Base-by-base conservation (phyloP, 2,888 invertebrate genomes). In the Scaptomyza cyrtandrae region DNA sequence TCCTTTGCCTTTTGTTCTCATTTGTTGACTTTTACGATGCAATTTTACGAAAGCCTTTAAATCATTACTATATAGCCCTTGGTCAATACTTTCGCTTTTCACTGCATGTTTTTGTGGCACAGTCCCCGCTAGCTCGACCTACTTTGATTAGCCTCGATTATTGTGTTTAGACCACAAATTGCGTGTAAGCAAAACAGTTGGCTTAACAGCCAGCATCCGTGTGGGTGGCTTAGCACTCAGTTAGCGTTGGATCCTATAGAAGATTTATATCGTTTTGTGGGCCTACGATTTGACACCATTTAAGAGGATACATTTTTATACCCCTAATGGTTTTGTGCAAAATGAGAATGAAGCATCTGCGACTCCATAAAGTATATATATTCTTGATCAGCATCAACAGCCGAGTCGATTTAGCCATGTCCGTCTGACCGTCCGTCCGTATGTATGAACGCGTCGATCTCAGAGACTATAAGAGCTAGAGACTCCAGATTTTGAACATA, bases 11-110 rank as follows among this genome's bases (percentile, higher is more conserved):
- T 29, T 46, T 64, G 52, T 60, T 44, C 39, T 19, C 39, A 54
- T 82, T 75, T 80, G 71, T 85, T 75, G 75, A 86, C 83, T 78
- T 83, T 86, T 83, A 83, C 78, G 86, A 86, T 71, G 78, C 80
- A 68, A 73, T 85, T 68, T 85, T 74, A 61, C 46, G 16, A 66
- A 82, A 78, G 71, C 69, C 78, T 68, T 67, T 78, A 79, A 80
- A 83, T 76, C 75, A 63, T 60, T 67, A 41, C 16, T 41, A 41
- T 41, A 35, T 46, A 48, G 57, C 41, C 45, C 66, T 64, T 29
- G 67, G 43, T 66, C 72, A 73, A 72, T 68, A 78, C 80, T 80
- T 80, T 80, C 63, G 65, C 58, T 71, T 58, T 74, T 56, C 14
- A 45, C n/a, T 33, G 24, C 24, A 52, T 11, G 1, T 14, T 39